phyloP scores from a whole-genome alignment of 2,888 invertebrate species.

The Myathropa florea region DNA sequence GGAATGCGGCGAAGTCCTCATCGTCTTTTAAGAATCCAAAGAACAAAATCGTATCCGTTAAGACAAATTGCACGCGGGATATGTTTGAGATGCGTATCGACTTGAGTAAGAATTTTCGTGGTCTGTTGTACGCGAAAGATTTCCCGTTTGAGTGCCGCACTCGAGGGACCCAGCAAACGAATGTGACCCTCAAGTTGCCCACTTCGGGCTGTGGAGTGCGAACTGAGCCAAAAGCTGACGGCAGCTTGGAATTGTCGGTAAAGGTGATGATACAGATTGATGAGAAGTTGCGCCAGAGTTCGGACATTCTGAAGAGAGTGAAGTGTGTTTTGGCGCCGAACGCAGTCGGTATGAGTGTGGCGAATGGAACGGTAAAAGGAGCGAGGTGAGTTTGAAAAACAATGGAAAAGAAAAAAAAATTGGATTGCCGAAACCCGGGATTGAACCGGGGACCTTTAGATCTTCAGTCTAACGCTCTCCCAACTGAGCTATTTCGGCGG shows the following conservation, averaged over 20 bases:
- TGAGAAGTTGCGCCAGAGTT: slow-evolving; percentile 86
- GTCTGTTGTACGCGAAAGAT: slow-evolving; percentile 88
- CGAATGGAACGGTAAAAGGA: slow-evolving; percentile 53
- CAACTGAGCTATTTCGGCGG: slow-evolving; percentile 75
- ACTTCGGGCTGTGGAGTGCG: slow-evolving; percentile 86
- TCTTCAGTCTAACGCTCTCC: slow-evolving; percentile 75
- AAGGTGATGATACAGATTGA: slow-evolving; percentile 89
- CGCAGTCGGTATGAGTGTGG: slow-evolving; percentile 78
- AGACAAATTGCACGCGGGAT: slow-evolving; percentile 84
- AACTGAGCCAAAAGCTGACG: slow-evolving; percentile 82
- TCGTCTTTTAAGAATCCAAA: slow-evolving; percentile 72
- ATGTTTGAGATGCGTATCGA: slow-evolving; percentile 84
- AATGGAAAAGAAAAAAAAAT: slow-evolving; percentile 6
- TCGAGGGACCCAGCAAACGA: slow-evolving; percentile 81
- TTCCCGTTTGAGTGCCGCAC: slow-evolving; percentile 87
- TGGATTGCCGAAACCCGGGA: slow-evolving; percentile 72
- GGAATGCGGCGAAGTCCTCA: slow-evolving; percentile 27
- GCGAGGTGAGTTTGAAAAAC: slow-evolving; percentile 24
- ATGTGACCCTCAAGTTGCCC: slow-evolving; percentile 77
- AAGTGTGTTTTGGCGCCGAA: slow-evolving; percentile 81
- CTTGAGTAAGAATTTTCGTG: slow-evolving; percentile 84
- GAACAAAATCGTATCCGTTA: slow-evolving; percentile 83
- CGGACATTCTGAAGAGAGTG: slow-evolving; percentile 86
- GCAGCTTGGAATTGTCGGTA: slow-evolving; percentile 84
- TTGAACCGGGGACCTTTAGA: slow-evolving; percentile 74